Evolutionary conservation across 2,113 vertebrate species (phyloP), one percentile per base, ranked within the genome.

Genomic region (Onychostoma macrolepis): DNA sequence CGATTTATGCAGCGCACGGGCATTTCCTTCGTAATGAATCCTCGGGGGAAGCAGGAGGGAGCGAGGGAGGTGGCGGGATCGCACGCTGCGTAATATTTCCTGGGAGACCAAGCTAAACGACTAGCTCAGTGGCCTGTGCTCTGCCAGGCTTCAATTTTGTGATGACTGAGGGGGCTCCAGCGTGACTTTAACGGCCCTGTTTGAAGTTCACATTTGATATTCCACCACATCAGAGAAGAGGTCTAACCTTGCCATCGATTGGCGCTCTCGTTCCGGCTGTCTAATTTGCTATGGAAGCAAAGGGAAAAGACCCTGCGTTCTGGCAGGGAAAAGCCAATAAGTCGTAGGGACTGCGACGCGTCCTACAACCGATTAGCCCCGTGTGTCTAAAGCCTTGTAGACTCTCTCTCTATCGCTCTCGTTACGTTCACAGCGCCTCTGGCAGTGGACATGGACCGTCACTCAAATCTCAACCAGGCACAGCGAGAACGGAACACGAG

Each of bases 21-120:
- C 80, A 69, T 87, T 88, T 90, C 82, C 79, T 87, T 69, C 12
- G 67, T 87, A 87, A 89, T 85, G 86, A 87, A 87, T 79, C 79
- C 86, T 69, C 83, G 9, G 50, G 88, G 83, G 82, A 85, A 5
- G 33, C 43, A 21, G 12, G 50, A 45, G 26, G 53, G 26, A 80
- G 85, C 4, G 50, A 79, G 74, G 63, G 65, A 58, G 56, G 74
- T 72, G 78, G 78, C 28, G 17, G 83, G 83, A 61, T 38, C 45
- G 38, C 71, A 87, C 74, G 86, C 45, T 63, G 41, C 56, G 86
- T 84, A 87, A 71, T 77, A n/a, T 87, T 85, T 89, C 86, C 88
- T 61, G 71, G 30, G 69, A 80, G 85, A 79, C 21, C 15, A 17
- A 77, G 81, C 61, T 87, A 78, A 89, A 85, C 26, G 28, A 67